A percentile compares a stretch with the other conserved stretches of the same genome.
Evolutionary conservation across 2,797 vertebrate genomes (phyloP).

Genomic region (Botia kubotai): DNA sequence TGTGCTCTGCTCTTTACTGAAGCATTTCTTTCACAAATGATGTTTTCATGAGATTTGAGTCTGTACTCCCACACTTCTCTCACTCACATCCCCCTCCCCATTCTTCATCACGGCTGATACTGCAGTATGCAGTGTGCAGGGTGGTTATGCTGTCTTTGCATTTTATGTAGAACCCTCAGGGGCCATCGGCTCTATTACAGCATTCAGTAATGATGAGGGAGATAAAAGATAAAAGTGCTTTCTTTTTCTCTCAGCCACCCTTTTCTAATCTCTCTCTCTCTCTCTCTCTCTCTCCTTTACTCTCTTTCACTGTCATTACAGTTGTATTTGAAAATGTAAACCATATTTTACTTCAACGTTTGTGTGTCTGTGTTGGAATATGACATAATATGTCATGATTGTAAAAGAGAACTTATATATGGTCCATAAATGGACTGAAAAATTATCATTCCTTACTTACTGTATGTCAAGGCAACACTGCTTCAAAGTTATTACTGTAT

Average conservation of each 20-base stretch:
- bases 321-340: slow-evolving; percentile 10
- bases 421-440: too few relatives aligned
- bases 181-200: slow-evolving; percentile 67
- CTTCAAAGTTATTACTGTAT: too few relatives aligned
- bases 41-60: slow-evolving; percentile 38
- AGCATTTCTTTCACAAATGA: slow-evolving; percentile 49
- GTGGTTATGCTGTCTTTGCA: slow-evolving; percentile 57
- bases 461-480: too few relatives aligned
- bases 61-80: neutral
- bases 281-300: neutral
- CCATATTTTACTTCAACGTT: neutral
- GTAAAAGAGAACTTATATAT: neutral
- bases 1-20: slow-evolving; percentile 46
- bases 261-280: slow-evolving; percentile 32
- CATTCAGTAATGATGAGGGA: slow-evolving; percentile 67
- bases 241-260: slow-evolving; percentile 22
- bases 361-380: neutral
- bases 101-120: slow-evolving; percentile 32
- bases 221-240: slow-evolving; percentile 67
- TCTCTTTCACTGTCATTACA: neutral
- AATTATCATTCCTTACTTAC: too few relatives aligned
- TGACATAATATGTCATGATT: neutral
- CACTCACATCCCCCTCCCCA: neutral
- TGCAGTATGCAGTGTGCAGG: slow-evolving; percentile 53
- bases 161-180: slow-evolving; percentile 63